These are phyloP conservation scores for Gymnoscelis rufifasciata DNA, from an alignment of 2,888 invertebrate genomes.

Conservation along the genomic window DNA sequence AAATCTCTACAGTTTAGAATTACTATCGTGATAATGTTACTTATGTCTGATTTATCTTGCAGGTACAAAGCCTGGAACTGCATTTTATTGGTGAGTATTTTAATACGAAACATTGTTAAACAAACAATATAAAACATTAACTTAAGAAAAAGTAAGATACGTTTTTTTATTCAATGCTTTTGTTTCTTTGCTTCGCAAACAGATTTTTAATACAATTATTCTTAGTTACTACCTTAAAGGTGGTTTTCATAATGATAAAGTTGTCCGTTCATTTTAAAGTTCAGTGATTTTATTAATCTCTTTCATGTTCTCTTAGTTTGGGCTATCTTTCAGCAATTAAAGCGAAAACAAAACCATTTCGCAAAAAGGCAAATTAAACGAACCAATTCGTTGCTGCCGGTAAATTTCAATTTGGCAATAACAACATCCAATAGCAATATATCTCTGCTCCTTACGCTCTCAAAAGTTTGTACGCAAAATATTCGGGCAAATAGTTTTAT, in stretches of 20 bases:
- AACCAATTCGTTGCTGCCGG: background rate
- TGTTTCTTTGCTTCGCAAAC: too few species aligned
- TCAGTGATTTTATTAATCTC: too few species aligned
- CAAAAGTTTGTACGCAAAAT: constrained; percentile 56
- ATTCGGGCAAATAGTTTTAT: constrained; percentile 75
- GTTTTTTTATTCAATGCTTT: too few species aligned
- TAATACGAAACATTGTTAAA: background rate
- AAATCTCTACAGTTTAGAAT: too few species aligned
- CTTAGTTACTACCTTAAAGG: too few species aligned
- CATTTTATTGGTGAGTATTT: constrained; percentile 17
- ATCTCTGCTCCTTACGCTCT: constrained; percentile 45
- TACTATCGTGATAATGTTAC: background rate
- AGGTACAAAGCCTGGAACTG: constrained; percentile 24
- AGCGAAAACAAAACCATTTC: background rate
- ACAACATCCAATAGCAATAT: constrained; percentile 37
- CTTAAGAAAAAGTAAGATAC: too few species aligned
- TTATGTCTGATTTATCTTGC: constrained; percentile 14
- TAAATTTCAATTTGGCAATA: constrained; percentile 26
- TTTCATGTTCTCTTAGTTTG: too few species aligned
- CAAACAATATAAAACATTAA: too few species aligned
- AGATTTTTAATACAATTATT: too few species aligned
- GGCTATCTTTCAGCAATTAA: too few species aligned
- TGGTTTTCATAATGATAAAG: too few species aligned
- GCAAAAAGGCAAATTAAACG: background rate
- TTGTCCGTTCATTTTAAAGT: too few species aligned